Evolutionary conservation across 2,888 invertebrate genomes (phyloP), one percentile per base, ranked within the genome.

Genomic region (Neelides folsomi): DNA sequence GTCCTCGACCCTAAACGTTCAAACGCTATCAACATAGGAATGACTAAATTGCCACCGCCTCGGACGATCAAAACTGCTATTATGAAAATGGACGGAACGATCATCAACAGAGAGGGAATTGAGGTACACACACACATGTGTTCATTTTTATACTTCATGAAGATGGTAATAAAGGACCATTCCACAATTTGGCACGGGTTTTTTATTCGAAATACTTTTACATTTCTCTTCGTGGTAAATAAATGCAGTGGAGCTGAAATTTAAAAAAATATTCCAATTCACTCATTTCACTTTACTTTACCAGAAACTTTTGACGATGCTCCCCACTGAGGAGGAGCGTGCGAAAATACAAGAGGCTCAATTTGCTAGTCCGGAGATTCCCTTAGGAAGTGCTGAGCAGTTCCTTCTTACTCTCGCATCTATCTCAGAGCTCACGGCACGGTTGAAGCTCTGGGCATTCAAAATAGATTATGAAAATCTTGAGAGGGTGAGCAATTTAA

Each of bases 21-120:
- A 7, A 98, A 98, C 71, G 95, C 94, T 40, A 98, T 99, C 65
- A 98, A 98, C 71, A 99, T 99, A 66, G 95, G 95, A 13, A 87
- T 99, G 84, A 99, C 97, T 18, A 97, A 95, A 70, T 75, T 99
- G 59, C 98, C 98, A 2, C 95, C 95, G 1, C 90, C 95, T 0
- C 80, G 94, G 60, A 90, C 95, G 7, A 99, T 99, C 59, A 97
- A 97, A 70, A 87, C 94, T n/a, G 98, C 97, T 20, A 92, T 94
- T 58, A 76, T 98, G 71, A 99, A 98, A 74, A 99, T 99, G 94
- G 98, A 99, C 70, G 87, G 89, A 1, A 89, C 94, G 1, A 92
- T 98, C 44, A 88, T 99, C 73, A 98, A 94, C 65, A 78, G 94
- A 65, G 98, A 99, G 72, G 94, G 94, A 20, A 94, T 97, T 62